Conservation (phyloP, 1,140 invertebrate species). For the Drosophila bocki region DNA sequence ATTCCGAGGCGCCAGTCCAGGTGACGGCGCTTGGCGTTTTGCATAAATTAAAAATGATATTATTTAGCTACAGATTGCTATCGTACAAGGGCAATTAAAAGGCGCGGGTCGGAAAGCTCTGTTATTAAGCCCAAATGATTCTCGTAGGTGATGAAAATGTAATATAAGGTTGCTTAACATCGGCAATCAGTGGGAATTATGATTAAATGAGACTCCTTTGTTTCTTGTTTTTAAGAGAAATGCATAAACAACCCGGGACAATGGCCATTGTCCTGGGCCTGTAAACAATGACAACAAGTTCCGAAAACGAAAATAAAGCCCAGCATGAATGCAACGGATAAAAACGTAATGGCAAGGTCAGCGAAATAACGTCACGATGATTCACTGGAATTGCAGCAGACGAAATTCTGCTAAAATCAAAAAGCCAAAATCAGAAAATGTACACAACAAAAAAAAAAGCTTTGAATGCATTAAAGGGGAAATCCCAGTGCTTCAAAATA, state of each 20-base stretch:
- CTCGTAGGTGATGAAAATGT: conserved; percentile 33
- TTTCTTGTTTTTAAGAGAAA: conserved; percentile 11
- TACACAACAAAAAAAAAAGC: background rate
- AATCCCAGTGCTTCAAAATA: background rate
- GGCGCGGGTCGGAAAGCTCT: conserved; percentile 25
- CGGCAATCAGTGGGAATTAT: conserved; percentile 11
- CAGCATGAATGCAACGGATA: conserved; percentile 6
- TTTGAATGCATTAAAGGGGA: background rate
- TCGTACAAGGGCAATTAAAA: conserved; percentile 66
- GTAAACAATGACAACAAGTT: conserved; percentile 23
- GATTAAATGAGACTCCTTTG: conserved; percentile 29
- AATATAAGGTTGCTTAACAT: conserved; percentile 4
- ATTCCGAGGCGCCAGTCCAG: conserved; percentile 59
- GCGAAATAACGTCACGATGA: conserved; percentile 22
- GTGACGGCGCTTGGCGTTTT: conserved; percentile 65
- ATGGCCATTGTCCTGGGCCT: conserved; percentile 66
- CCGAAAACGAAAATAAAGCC: conserved; percentile 7
- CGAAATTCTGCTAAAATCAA: conserved; percentile 18
- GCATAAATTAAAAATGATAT: conserved; percentile 62
- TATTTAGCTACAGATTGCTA: conserved; percentile 56
- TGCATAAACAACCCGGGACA: conserved; percentile 48
- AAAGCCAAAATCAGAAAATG: background rate
- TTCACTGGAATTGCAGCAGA: conserved; percentile 28
- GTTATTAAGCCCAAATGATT: conserved; percentile 27
- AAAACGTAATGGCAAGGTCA: conserved; percentile 24